Percentiles rank a stretch among this genome's conserved stretches.
Conservation (phyloP, 1,140 invertebrate species). For the Cyclina sinensis region DNA sequence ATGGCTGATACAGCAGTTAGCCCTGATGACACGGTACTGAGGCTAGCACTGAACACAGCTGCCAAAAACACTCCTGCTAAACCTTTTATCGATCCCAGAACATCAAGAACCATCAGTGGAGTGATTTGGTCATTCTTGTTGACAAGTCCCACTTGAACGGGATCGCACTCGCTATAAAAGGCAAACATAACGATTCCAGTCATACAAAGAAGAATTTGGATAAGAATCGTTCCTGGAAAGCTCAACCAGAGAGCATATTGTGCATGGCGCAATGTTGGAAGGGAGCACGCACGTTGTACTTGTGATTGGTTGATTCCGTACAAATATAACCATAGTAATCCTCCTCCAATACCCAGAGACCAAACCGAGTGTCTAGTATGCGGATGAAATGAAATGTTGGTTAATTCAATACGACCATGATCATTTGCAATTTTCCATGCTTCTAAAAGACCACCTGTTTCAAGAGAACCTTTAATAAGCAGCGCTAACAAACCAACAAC, state of each 20-base stretch:
- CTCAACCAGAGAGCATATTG: conserved; percentile 84
- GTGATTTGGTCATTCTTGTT: conserved; percentile 89
- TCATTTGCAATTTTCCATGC: conserved; percentile 90
- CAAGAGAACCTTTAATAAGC: conserved; percentile 90
- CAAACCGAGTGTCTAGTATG: conserved; percentile 73
- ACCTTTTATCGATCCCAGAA: conserved; percentile 91
- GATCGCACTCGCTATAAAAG: conserved; percentile 93
- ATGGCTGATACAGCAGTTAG: conserved; percentile 83
- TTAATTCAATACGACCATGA: conserved; percentile 13
- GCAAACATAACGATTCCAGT: conserved; percentile 90
- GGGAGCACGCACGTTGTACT: conserved; percentile 37
- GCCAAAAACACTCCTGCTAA: conserved; percentile 33
- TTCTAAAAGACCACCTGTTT: conserved; percentile 90
- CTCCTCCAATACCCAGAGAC: conserved; percentile 49
- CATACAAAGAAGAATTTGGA: not conserved
- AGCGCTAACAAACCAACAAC: conserved; percentile 93
- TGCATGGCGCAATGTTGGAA: conserved; percentile 88
- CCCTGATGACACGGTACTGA: conserved; percentile 37
- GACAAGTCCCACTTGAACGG: conserved; percentile 89
- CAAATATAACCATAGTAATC: not conserved
- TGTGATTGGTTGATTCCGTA: conserved; percentile 6
- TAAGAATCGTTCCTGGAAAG: not conserved
- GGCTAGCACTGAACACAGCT: conserved; percentile 28
- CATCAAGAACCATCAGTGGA: conserved; percentile 93
- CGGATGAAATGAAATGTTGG: conserved; percentile 77